These are phyloP conservation scores for Danaus chrysippus DNA, from an alignment of 2,888 invertebrate genomes.

Conservation along the genomic window DNA sequence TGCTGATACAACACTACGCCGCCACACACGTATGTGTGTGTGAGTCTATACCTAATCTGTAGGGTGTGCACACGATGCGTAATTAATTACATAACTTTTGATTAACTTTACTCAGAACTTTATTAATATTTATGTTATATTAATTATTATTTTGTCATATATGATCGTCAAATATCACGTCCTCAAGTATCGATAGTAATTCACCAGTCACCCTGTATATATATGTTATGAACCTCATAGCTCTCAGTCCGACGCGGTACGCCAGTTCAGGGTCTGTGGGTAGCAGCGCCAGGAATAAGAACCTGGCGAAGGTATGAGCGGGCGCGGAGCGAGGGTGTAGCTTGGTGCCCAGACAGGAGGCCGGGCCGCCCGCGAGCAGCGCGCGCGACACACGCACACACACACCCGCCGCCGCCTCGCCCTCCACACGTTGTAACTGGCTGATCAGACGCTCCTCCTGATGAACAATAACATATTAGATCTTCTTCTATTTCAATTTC, in stretches of 20 bases:
- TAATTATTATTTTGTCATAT: too few species aligned
- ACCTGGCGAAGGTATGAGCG: slow-evolving; percentile 90
- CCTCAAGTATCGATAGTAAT: too few species aligned
- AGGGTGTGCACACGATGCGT: too few species aligned
- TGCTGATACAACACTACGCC: too few species aligned
- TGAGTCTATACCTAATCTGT: too few species aligned
- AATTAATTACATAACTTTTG: too few species aligned
- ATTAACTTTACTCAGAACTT: too few species aligned
- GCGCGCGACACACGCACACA: slow-evolving; percentile 83
- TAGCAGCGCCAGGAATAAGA: slow-evolving; percentile 87
- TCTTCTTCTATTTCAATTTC: too few species aligned
- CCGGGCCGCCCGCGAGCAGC: slow-evolving; percentile 87
- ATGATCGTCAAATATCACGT: too few species aligned
- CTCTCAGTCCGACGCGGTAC: slow-evolving; percentile 87
- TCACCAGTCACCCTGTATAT: too few species aligned
- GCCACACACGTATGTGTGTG: too few species aligned
- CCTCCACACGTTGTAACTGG: slow-evolving; percentile 86
- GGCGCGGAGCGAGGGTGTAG: slow-evolving; percentile 90
- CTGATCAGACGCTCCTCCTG: slow-evolving; percentile 89
- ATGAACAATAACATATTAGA: slow-evolving; percentile 33
- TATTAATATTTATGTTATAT: too few species aligned
- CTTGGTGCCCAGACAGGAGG: slow-evolving; percentile 84
- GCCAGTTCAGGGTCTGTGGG: slow-evolving; percentile 88
- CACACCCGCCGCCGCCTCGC: slow-evolving; percentile 85
- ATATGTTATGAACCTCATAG: slow-evolving; percentile 76